Evolutionary conservation across 2,113 vertebrate species (phyloP).

Genomic region (Aegotheles bennettii): DNA sequence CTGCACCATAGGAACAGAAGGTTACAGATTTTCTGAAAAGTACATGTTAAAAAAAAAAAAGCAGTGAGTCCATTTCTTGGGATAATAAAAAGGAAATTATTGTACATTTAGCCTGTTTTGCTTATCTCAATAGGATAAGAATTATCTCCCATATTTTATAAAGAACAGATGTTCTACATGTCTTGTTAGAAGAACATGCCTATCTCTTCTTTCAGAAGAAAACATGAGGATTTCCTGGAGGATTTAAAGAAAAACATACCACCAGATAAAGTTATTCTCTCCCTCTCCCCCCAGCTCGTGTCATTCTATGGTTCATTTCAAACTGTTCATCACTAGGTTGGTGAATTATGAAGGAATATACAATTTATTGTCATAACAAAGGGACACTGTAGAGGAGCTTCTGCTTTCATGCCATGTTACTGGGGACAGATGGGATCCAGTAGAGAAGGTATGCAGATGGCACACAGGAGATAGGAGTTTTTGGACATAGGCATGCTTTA

Average conservation of each 20-base stretch:
- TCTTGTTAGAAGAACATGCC: neutral
- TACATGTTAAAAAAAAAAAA: neutral
- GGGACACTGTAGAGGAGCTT: neutral
- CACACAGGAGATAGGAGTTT: neutral
- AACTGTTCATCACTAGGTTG: neutral
- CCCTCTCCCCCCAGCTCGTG: neutral
- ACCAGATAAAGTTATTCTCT: neutral
- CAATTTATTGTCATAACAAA: neutral
- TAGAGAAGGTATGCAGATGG: neutral
- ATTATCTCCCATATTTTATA: neutral
- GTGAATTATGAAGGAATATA: neutral
- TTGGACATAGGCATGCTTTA: neutral
- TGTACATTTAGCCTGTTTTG: neutral
- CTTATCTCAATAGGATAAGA: neutral
- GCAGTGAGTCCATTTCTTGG: neutral
- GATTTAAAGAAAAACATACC: neutral
- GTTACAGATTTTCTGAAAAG: neutral
- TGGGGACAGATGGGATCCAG: neutral
- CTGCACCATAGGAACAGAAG: fast-evolving
- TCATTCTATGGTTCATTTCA: neutral
- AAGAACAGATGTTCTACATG: neutral
- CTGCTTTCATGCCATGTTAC: neutral
- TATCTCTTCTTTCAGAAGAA: neutral
- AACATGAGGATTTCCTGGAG: neutral
- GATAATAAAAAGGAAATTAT: neutral